Base-by-base conservation (phyloP, 2,113 vertebrate species). In the Sigmodon hispidus region DNA sequence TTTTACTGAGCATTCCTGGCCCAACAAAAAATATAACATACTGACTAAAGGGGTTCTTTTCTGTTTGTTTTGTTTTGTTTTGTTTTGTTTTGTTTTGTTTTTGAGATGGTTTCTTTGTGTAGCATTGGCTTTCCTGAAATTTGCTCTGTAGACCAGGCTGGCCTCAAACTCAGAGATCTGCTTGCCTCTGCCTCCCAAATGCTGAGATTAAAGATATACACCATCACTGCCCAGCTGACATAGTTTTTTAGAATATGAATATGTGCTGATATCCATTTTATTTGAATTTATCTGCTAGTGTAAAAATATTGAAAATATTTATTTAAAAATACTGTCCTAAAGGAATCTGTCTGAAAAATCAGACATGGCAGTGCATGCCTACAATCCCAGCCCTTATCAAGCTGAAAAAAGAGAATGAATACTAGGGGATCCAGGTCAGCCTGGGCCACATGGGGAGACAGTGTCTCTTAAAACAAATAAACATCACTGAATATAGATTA, bases 281-380 rank as follows among this genome's bases (percentile, higher is more conserved):
- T 52, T 50, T 83, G 21, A 69, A 67, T 52, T 50, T 83, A 16
- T 72, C 61, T 69, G 16, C 73, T 91, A 93, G 45, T 73, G 3
- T 16, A 76, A 91, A 75, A 96, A 94, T 76, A 72, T 90, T 65
- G 75, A 0, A 92, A 92, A 43, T 31, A 8, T 91, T 96, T 72
- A 67, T 76, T 87, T 89, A 0, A 43, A 87, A 88, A 89, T 40
- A 79, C 4, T 86, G 70, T 65, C 52, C 79, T 94, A 72, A 81
- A 95, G 70, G 65, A 95, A 94, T 69, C 26, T 26, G 26, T 97
- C 52, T 40, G 52, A 40, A n/a, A n/a, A 59, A 19, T 21, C 22
- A 40, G 80, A 9, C 13, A 40, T 7, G 22, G 55, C 34, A 57
- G 79, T 59, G 50, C 5, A 40, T n/a, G 10, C 4, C 52, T 57